Percentiles rank a stretch among this genome's conserved stretches.
Evolutionary conservation across 2,113 vertebrate species (phyloP).

Genomic region (Leucopsar rothschildi): DNA sequence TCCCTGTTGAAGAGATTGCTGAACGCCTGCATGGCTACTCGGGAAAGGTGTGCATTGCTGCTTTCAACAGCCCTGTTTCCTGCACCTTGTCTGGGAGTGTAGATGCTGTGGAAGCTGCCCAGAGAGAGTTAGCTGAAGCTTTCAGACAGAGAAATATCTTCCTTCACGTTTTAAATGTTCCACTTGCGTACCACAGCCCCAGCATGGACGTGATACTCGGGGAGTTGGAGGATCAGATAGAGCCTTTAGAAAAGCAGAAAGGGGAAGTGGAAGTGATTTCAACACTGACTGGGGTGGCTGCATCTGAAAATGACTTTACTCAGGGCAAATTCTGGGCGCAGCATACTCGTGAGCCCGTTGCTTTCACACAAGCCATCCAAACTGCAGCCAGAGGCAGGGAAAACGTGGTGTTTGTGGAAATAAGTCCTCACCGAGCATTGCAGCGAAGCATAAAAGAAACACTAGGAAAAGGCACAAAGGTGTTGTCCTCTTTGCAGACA

Average conservation of each 20-base stretch:
- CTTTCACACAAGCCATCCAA: constrained; percentile 75
- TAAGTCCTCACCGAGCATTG: constrained; percentile 77
- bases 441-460: constrained; percentile 81
- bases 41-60: constrained; percentile 77
- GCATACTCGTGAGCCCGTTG: constrained; percentile 81
- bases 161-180: constrained; percentile 74
- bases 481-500: constrained; percentile 74
- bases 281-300: constrained; percentile 74
- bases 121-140: constrained; percentile 58
- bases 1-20: constrained; percentile 72
- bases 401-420: constrained; percentile 82
- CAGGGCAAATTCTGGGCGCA: constrained; percentile 81
- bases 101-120: constrained; percentile 64
- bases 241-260: constrained; percentile 46
- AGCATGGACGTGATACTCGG: constrained; percentile 80
- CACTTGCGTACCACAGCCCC: constrained; percentile 82
- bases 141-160: constrained; percentile 73
- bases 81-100: constrained; percentile 83
- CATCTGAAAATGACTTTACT: constrained; percentile 70
- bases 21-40: constrained; percentile 56
- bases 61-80: constrained; percentile 82
- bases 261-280: constrained; percentile 77
- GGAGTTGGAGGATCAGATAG: constrained; percentile 66
- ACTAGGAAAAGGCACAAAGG: constrained; percentile 69
- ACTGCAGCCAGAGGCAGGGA: constrained; percentile 44